Evolutionary conservation across 2,888 invertebrate genomes (phyloP).

Genomic region (Lasiommata megera): DNA sequence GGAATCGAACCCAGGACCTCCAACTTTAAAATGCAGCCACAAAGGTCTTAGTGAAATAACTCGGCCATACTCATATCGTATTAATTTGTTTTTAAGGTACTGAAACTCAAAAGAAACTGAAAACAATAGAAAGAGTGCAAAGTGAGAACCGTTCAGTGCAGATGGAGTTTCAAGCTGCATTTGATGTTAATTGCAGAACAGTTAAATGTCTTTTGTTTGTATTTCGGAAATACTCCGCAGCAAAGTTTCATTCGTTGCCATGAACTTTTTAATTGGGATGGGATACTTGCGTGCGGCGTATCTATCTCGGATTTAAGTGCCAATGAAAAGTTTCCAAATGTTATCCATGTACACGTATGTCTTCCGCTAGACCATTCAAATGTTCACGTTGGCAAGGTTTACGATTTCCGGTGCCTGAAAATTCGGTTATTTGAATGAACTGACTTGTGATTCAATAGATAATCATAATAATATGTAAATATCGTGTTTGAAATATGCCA

Average conservation of each 20-base stretch:
- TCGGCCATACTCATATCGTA: background rate
- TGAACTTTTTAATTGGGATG: conserved; percentile 27
- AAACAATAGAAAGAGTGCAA: conserved; percentile 14
- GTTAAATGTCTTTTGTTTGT: conserved; percentile 42
- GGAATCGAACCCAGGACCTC: too few relatives aligned
- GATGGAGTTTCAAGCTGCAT: conserved; percentile 36
- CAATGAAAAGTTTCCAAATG: background rate
- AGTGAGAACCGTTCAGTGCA: conserved; percentile 20
- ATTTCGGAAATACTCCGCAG: conserved; percentile 34
- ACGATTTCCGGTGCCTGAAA: too few relatives aligned
- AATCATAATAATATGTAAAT: background rate
- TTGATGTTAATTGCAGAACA: conserved; percentile 45
- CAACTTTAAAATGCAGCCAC: too few relatives aligned
- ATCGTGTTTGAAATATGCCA: background rate
- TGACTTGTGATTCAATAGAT: too few relatives aligned
- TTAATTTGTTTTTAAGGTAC: background rate
- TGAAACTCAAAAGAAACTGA: background rate
- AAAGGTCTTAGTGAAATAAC: too few relatives aligned
- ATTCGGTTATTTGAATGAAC: too few relatives aligned
- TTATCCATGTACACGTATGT: too few relatives aligned
- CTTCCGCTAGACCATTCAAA: too few relatives aligned
- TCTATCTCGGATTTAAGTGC: background rate
- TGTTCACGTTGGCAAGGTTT: too few relatives aligned
- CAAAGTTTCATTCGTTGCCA: conserved; percentile 24
- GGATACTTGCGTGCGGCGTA: conserved; percentile 18